Conservation (phyloP, 2,888 invertebrate species). For the Nephrotoma guestfalica region DNA sequence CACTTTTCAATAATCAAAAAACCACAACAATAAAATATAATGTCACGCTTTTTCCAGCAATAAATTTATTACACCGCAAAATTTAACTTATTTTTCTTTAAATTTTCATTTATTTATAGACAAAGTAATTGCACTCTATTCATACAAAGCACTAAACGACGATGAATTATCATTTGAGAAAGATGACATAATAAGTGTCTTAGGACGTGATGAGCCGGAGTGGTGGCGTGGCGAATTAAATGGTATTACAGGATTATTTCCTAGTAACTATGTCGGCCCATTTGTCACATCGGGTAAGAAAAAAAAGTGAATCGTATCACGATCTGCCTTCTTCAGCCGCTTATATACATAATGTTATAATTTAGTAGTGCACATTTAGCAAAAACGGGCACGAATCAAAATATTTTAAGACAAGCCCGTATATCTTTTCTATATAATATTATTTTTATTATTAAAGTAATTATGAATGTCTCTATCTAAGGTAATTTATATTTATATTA, state of each 20-base stretch:
- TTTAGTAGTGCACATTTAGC: neutral
- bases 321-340: neutral
- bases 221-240: constrained; percentile 97
- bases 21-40: neutral
- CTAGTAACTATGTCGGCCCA: constrained; percentile 85
- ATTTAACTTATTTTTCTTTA: neutral
- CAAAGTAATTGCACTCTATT: constrained; percentile 83
- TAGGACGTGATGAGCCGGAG: constrained; percentile 84
- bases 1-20: neutral
- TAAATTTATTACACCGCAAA: neutral
- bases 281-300: constrained; percentile 37
- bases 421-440: neutral
- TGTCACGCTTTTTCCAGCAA: neutral
- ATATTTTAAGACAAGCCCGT: neutral
- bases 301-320: constrained; percentile 13
- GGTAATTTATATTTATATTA: neutral
- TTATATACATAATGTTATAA: neutral
- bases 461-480: constrained; percentile 16
- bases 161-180: constrained; percentile 90
- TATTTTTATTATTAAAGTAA: neutral
- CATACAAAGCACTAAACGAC: constrained; percentile 85
- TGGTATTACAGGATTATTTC: constrained; percentile 81
- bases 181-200: constrained; percentile 78
- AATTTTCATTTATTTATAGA: constrained; percentile 34
- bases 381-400: neutral